phyloP scores from a whole-genome alignment of 2,888 invertebrate genomes.

The Lamellibrachia columna region DNA sequence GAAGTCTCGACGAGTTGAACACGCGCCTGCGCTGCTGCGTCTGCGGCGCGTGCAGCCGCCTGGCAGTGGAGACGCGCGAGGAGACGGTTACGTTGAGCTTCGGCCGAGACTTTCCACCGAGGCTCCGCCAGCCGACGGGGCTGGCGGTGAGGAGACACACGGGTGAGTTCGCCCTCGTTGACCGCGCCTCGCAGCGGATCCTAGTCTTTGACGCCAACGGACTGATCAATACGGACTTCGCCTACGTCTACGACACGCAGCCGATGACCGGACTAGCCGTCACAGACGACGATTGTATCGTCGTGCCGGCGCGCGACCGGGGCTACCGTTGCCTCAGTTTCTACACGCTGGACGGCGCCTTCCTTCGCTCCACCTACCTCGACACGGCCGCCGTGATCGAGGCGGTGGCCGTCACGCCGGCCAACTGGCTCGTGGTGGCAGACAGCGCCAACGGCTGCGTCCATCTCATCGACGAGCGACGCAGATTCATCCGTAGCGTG shows the following conservation, averaged over 20 bases:
- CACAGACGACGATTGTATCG: slow-evolving; percentile 24
- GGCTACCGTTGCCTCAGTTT: slow-evolving; percentile 20
- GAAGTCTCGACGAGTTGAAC: slow-evolving; percentile 30
- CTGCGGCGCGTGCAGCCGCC: slow-evolving; percentile 27
- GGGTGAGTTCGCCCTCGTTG: slow-evolving; percentile 27
- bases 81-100: slow-evolving; percentile 27
- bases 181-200: slow-evolving; percentile 23
- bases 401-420: slow-evolving; percentile 19
- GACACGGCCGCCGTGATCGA: neutral
- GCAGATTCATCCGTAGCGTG: neutral
- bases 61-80: slow-evolving; percentile 21
- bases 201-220: slow-evolving; percentile 30
- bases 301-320: slow-evolving; percentile 14
- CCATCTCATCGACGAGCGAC: slow-evolving; percentile 23
- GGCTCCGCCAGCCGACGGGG: slow-evolving; percentile 20
- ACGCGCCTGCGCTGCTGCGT: slow-evolving; percentile 31
- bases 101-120: slow-evolving; percentile 26
- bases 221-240: slow-evolving; percentile 27
- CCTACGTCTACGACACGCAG: slow-evolving; percentile 23
- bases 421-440: slow-evolving; percentile 19
- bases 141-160: slow-evolving; percentile 16
- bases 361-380: slow-evolving; percentile 27
- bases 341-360: slow-evolving; percentile 26
- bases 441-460: slow-evolving; percentile 26
- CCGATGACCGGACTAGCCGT: slow-evolving; percentile 28